These are phyloP conservation scores for Pogonocichla stellata DNA, from an alignment of 2,113 vertebrate species.

Conservation along the genomic window DNA sequence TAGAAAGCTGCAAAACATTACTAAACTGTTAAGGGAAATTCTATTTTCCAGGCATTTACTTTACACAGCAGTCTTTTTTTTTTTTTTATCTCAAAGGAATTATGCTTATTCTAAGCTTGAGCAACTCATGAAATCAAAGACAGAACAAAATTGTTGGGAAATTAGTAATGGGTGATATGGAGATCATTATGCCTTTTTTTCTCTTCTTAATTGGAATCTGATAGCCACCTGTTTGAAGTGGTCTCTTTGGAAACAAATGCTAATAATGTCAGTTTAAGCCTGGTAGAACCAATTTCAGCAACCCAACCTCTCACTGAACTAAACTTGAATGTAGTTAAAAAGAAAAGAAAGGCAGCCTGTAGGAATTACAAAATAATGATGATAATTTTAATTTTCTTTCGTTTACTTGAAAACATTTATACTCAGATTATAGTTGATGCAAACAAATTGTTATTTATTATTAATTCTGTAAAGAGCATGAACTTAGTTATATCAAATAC, in stretches of 20 bases:
- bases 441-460: background rate
- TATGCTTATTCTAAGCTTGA: conserved; percentile 27
- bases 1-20: background rate
- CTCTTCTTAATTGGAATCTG: background rate
- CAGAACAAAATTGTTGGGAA: conserved; percentile 12
- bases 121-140: background rate
- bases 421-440: background rate
- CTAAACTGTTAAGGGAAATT: background rate
- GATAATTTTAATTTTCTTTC: background rate
- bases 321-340: background rate
- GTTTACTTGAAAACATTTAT: background rate
- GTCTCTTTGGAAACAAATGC: conserved; percentile 15
- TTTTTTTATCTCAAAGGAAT: background rate
- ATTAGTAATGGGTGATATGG: background rate
- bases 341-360: background rate
- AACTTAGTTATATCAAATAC: background rate
- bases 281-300: conserved; percentile 1
- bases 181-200: background rate
- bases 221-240: conserved; percentile 12
- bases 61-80: background rate
- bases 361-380: background rate
- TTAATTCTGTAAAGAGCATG: background rate
- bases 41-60: conserved; percentile 14
- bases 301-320: background rate
- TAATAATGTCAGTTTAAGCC: background rate